A percentile compares a stretch with the other conserved stretches of the same genome.
Evolutionary conservation across 1,140 invertebrate genomes (phyloP).

Genomic region (Paraescarpia echinospica): DNA sequence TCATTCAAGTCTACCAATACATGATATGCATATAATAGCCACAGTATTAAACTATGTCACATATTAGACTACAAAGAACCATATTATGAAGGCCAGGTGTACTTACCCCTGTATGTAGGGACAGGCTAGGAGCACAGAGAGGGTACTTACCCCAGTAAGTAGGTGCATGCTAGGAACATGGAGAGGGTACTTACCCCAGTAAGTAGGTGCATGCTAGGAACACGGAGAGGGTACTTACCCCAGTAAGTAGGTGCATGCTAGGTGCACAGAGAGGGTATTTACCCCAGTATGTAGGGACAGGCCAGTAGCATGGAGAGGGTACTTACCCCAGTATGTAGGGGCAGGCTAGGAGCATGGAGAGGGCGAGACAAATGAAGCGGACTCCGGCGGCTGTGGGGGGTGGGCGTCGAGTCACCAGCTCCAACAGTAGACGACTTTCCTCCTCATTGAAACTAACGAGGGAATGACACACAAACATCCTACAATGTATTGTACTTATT

Average conservation of each 20-base stretch:
- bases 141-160: neutral
- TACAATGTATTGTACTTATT: no score
- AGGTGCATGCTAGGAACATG: neutral
- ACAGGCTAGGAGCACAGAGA: neutral
- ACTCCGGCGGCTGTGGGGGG: slow-evolving; percentile 87
- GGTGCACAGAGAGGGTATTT: neutral
- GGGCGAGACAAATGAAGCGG: slow-evolving; percentile 86
- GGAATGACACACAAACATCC: neutral
- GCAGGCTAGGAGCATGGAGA: slow-evolving; percentile 94
- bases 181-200: neutral
- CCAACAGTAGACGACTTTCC: slow-evolving; percentile 80
- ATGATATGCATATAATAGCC: neutral
- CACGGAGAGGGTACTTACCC: no score
- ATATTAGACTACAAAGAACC: neutral
- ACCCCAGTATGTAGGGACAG: neutral
- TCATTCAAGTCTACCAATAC: neutral
- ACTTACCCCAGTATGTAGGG: slow-evolving; percentile 75
- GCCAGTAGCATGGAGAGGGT: neutral
- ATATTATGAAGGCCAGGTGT: no score
- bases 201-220: no score
- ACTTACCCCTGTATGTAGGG: neutral
- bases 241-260: no score
- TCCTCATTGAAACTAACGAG: slow-evolving; percentile 80
- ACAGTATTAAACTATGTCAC: neutral
- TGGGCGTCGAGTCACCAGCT: slow-evolving; percentile 84